A percentile compares a stretch with the other conserved stretches of the same genome.
phyloP scores from a whole-genome alignment of 2,888 invertebrate genomes.

The Sminthurinus aureus region DNA sequence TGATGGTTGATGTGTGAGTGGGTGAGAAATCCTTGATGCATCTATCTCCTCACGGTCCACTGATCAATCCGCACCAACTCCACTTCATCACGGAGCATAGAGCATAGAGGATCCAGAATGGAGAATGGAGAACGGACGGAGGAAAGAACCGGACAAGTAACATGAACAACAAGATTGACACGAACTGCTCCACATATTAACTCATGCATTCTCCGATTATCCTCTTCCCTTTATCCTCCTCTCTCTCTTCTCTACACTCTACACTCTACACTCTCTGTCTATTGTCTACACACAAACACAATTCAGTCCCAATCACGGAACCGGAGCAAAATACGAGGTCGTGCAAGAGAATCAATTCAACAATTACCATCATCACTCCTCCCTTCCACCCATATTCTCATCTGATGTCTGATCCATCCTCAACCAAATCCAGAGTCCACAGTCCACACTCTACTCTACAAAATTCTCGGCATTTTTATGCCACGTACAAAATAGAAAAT shows the following conservation, averaged over 20 bases:
- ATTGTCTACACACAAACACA: neutral
- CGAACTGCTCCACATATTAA: constrained; percentile 34
- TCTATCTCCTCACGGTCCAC: constrained; percentile 32
- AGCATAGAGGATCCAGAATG: neutral
- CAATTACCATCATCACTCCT: too few relatives aligned
- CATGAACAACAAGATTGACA: constrained; percentile 18
- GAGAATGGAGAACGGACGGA: too few relatives aligned
- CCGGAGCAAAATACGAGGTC: too few relatives aligned
- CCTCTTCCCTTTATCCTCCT: neutral
- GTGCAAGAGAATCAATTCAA: too few relatives aligned
- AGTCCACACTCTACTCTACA: too few relatives aligned
- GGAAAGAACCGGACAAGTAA: neutral
- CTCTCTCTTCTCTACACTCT: neutral
- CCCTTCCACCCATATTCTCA: too few relatives aligned
- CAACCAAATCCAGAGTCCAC: too few relatives aligned
- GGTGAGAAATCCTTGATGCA: constrained; percentile 25
- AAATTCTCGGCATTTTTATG: too few relatives aligned
- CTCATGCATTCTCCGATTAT: constrained; percentile 20
- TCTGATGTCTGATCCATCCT: too few relatives aligned
- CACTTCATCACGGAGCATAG: neutral
- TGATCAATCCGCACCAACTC: constrained; percentile 15
- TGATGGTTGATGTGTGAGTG: constrained; percentile 19
- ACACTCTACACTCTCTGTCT: too few relatives aligned
- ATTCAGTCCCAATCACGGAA: too few relatives aligned
- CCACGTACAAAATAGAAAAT: too few relatives aligned